Evolutionary conservation across 2,797 vertebrate species (phyloP).

Genomic region (Sandelia bainsii): DNA sequence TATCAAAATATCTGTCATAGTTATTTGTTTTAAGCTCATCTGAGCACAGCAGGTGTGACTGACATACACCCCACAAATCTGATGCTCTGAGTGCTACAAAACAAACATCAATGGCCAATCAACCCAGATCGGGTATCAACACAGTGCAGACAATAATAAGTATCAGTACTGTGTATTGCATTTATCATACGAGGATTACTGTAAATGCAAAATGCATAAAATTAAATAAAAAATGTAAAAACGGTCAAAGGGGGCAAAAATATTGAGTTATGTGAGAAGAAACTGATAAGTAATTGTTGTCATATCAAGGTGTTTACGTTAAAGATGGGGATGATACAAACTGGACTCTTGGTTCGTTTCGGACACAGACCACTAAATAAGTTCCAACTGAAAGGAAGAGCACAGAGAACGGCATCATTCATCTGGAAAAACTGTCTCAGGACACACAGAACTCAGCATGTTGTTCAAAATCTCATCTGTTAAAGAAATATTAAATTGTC

Average conservation of each 20-base stretch:
- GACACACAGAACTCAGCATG: not conserved
- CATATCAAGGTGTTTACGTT: slow-evolving; percentile 68
- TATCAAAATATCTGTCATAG: not conserved
- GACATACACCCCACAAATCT: not conserved
- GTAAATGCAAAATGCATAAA: slow-evolving; percentile 37
- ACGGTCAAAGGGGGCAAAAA: slow-evolving; percentile 26
- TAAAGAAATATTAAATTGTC: not conserved
- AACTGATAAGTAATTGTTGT: slow-evolving; percentile 32
- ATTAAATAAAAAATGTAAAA: slow-evolving; percentile 9
- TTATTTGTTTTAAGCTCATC: slow-evolving; percentile 33
- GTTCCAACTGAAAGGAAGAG: slow-evolving; percentile 78
- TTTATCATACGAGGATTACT: slow-evolving; percentile 47
- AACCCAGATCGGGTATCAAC: slow-evolving; percentile 55
- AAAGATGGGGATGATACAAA: slow-evolving; percentile 82
- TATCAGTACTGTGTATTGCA: slow-evolving; percentile 23
- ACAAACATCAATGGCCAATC: slow-evolving; percentile 26
- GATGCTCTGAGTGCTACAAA: slow-evolving; percentile 21
- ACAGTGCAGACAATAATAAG: slow-evolving; percentile 7
- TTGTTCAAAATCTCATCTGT: not conserved
- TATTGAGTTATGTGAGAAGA: slow-evolving; percentile 37
- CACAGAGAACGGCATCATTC: slow-evolving; percentile 45
- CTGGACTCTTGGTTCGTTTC: slow-evolving; percentile 67
- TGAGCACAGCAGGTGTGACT: not conserved
- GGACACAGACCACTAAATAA: slow-evolving; percentile 79
- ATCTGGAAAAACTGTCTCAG: not conserved